A percentile compares a stretch with the other conserved stretches of the same genome.
These are phyloP conservation scores for Lepidotrigona ventralis DNA, from an alignment of 1,140 invertebrate genomes.

Conservation along the genomic window DNA sequence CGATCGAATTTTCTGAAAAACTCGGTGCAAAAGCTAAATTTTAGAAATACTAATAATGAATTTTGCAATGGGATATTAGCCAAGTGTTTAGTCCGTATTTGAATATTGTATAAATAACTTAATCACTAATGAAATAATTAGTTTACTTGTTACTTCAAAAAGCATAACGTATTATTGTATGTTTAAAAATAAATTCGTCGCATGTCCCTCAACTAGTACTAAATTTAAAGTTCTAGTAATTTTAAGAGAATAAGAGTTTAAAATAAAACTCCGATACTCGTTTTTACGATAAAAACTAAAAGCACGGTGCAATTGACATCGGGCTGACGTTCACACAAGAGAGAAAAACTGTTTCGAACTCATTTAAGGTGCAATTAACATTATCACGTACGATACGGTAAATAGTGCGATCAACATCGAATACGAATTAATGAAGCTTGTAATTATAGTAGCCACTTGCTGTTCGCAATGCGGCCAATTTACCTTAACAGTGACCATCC, in stretches of 20 bases:
- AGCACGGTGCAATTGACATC: not conserved
- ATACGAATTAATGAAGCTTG: slow-evolving; percentile 38
- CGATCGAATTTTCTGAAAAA: not conserved
- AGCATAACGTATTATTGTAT: too few relatives aligned
- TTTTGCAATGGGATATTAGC: not conserved
- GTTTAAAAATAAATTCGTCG: too few relatives aligned
- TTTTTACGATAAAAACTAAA: not conserved
- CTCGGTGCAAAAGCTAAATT: not conserved
- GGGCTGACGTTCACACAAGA: not conserved
- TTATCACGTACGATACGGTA: slow-evolving; percentile 1
- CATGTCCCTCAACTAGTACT: too few relatives aligned
- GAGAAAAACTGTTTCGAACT: not conserved
- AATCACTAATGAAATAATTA: too few relatives aligned
- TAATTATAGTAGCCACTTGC: slow-evolving; percentile 24
- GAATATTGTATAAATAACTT: not conserved
- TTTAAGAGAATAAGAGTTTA: too few relatives aligned
- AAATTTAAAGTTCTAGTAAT: too few relatives aligned
- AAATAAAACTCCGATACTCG: too few relatives aligned
- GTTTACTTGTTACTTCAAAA: too few relatives aligned
- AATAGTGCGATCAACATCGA: slow-evolving; percentile 12
- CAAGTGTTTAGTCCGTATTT: too few relatives aligned
- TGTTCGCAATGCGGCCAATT: slow-evolving; percentile 41
- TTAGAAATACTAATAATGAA: not conserved
- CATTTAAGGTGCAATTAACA: not conserved
- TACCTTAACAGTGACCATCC: not conserved